phyloP scores from a whole-genome alignment of 2,113 vertebrate genomes.

The Anthoscopus minutus region DNA sequence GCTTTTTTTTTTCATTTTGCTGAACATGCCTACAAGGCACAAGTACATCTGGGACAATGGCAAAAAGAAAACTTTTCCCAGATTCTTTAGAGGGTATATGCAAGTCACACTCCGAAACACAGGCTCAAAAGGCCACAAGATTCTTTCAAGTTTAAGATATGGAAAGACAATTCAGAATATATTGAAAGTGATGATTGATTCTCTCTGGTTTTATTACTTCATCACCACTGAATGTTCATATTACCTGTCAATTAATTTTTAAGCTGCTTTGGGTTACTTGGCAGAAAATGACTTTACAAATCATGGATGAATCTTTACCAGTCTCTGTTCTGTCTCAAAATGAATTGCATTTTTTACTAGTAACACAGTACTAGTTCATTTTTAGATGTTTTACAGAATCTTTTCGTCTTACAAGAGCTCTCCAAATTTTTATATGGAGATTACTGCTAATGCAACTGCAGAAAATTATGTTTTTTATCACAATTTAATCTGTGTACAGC shows the following conservation, averaged over 20 bases:
- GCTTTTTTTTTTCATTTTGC: conserved; percentile 47
- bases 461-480: neutral
- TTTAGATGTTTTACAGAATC: neutral
- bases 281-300: neutral
- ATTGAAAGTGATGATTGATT: neutral
- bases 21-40: conserved; percentile 50
- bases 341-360: neutral
- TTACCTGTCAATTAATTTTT: neutral
- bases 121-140: neutral
- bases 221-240: neutral
- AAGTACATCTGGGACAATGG: conserved; percentile 19
- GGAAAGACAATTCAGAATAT: neutral
- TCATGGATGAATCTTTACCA: neutral
- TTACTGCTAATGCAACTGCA: neutral
- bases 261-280: neutral
- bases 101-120: neutral
- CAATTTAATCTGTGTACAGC: fast-evolving
- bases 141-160: neutral
- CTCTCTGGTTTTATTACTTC: neutral
- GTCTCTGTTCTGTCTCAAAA: neutral
- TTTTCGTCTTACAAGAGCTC: neutral
- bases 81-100: neutral
- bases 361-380: neutral
- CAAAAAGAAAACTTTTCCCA: conserved; percentile 19
- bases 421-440: neutral